These are phyloP conservation scores for Lacanobia wlatinum DNA, from an alignment of 2,888 invertebrate species.

Conservation along the genomic window DNA sequence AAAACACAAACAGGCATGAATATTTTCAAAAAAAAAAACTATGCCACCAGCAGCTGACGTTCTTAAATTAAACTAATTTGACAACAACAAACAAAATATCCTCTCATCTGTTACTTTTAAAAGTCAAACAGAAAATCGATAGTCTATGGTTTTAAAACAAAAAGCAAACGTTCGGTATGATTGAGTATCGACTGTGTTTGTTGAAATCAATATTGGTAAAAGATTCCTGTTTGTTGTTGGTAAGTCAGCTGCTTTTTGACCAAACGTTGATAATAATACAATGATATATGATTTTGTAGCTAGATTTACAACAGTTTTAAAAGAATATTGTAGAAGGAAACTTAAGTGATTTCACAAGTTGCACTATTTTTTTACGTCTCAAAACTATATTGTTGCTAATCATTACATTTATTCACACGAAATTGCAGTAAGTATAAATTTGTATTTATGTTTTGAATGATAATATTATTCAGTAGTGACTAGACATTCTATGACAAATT, in stretches of 20 bases:
- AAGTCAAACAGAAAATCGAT: conserved; percentile 45
- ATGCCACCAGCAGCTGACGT: conserved; percentile 44
- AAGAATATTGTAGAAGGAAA: neutral
- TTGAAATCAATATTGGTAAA: conserved; percentile 61
- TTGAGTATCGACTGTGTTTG: conserved; percentile 65
- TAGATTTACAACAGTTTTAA: neutral
- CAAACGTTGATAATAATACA: neutral
- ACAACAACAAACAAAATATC: conserved; percentile 38
- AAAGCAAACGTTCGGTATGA: conserved; percentile 54
- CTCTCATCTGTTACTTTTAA: conserved; percentile 35
- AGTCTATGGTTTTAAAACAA: conserved; percentile 41
- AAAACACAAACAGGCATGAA: neutral
- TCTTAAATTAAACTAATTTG: conserved; percentile 39
- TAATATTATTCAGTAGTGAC: neutral
- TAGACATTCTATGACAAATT: too few species aligned
- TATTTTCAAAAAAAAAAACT: neutral
- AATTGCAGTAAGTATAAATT: neutral
- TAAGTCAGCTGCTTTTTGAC: conserved; percentile 52
- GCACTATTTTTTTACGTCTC: neutral
- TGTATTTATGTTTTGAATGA: neutral
- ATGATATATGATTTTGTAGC: neutral
- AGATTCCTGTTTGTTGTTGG: conserved; percentile 37
- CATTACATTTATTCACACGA: neutral
- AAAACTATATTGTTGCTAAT: neutral
- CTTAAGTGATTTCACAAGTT: neutral